Evolutionary conservation across 1,140 invertebrate genomes (phyloP).

Genomic region (Lepidotrigona ventralis): DNA sequence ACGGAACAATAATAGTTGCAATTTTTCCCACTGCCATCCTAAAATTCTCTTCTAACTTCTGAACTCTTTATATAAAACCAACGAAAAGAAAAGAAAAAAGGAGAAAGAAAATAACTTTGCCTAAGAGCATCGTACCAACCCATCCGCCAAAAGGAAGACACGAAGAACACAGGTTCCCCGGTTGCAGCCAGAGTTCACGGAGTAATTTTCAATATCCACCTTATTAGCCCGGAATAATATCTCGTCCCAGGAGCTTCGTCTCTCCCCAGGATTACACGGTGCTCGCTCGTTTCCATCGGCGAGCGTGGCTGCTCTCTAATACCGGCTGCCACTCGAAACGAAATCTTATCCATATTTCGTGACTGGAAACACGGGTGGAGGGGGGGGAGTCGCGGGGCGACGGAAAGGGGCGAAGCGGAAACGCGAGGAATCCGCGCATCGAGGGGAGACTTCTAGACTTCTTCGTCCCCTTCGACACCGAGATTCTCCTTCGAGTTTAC

Average conservation of each 20-base stretch:
- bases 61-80: neutral
- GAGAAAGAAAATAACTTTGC: neutral
- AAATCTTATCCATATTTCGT: conserved; percentile 62
- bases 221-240: conserved; percentile 67
- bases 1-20: neutral
- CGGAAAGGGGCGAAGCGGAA: neutral
- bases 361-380: conserved; percentile 18
- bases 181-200: neutral
- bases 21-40: neutral
- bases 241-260: conserved; percentile 62
- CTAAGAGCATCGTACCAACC: neutral
- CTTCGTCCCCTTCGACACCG: conserved; percentile 36
- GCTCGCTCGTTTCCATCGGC: conserved; percentile 28
- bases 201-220: conserved; percentile 68
- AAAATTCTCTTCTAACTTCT: neutral
- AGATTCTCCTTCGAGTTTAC: conserved; percentile 33
- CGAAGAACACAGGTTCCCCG: neutral
- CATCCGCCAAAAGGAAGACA: neutral
- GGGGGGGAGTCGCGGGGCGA: neutral
- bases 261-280: conserved; percentile 57
- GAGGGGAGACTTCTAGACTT: neutral
- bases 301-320: conserved; percentile 32
- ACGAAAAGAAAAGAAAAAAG: neutral
- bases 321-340: conserved; percentile 46
- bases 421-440: conserved; percentile 12